Conservation (phyloP, 2,797 vertebrate species). For the Chaenodraco wilsoni region DNA sequence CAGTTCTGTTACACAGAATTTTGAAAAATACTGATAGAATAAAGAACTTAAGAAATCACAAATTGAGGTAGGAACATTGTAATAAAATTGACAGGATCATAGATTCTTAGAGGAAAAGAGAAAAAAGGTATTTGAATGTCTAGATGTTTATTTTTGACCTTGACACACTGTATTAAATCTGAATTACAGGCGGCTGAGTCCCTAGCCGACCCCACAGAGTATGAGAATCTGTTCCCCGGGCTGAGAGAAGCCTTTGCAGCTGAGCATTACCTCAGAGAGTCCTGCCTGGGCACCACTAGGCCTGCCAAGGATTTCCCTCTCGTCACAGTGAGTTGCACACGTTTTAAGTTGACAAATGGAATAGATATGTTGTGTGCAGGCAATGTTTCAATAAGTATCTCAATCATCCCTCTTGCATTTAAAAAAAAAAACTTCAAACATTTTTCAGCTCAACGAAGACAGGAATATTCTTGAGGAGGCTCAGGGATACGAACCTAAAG, state of each 20-base stretch:
- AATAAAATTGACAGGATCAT: neutral
- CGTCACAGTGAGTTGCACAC: conserved; percentile 87
- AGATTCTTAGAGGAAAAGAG: neutral
- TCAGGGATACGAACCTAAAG: conserved; percentile 87
- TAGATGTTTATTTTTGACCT: conserved; percentile 17
- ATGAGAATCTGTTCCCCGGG: conserved; percentile 98
- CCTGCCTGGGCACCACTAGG: conserved; percentile 80
- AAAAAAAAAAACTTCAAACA: neutral
- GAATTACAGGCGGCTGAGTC: conserved; percentile 90
- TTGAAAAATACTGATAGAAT: neutral
- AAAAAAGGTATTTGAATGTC: neutral
- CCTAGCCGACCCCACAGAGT: conserved; percentile 96
- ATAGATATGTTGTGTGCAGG: neutral
- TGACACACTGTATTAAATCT: conserved; percentile 7
- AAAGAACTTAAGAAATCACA: neutral
- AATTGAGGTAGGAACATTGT: neutral
- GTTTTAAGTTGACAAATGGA: neutral
- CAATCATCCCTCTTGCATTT: conserved; percentile 6
- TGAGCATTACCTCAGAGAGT: conserved; percentile 91
- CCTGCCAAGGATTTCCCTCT: conserved; percentile 93
- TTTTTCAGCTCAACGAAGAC: conserved; percentile 94
- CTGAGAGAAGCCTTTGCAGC: conserved; percentile 94
- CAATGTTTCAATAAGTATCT: neutral
- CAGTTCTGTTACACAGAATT: conserved; percentile 5
- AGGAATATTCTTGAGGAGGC: conserved; percentile 95